Evolutionary conservation across 2,888 invertebrate genomes (phyloP), one percentile per base, ranked within the genome.

Genomic region (Nemotelus nigrinus): DNA sequence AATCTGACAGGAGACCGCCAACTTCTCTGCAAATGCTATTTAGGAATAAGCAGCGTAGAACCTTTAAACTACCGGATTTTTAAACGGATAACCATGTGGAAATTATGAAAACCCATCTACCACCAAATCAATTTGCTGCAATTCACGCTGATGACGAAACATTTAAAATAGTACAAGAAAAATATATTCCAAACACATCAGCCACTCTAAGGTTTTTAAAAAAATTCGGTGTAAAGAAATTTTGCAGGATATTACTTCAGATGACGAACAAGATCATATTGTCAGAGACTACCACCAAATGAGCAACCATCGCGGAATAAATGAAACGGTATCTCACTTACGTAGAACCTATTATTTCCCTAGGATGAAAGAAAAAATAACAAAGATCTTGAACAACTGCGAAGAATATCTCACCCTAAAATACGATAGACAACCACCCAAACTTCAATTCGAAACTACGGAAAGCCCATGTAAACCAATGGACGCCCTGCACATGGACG

Each of bases 91-190:
- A 58, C 53, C 72, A 81, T 45, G 65, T 77, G 10, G 48, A 65
- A 39, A 79, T 80, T 41, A 78, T 81, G 48, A 80, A 80, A 78
- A 77, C 70, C 41, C 78, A 76, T 25, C 58, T 64, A 81, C 6
- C 81, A 60, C 80, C 81, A 41, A 81, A 81, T 60, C 81, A 79
- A 76, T 58, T 80, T 43, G 78, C 64, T 64, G 80, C 80, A 65
- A 78, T 81, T 63, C 80, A 70, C 60, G 78, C 81, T 60, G 78
- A 76, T 8, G 80, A 81, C 48, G 72, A 81, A 25, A 80, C 76
- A 57, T 82, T 82, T 63, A 71, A 76, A 58, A 71, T 80, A 45
- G 71, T 82, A 71, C 80, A 82, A 78, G 47, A 50, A 58, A 77
- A 58, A 77, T 5, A 57, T 71, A 39, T 60, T 63, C 4, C 71